Evolutionary conservation across 2,113 vertebrate genomes (phyloP).

Genomic region (Rissa tridactyla): DNA sequence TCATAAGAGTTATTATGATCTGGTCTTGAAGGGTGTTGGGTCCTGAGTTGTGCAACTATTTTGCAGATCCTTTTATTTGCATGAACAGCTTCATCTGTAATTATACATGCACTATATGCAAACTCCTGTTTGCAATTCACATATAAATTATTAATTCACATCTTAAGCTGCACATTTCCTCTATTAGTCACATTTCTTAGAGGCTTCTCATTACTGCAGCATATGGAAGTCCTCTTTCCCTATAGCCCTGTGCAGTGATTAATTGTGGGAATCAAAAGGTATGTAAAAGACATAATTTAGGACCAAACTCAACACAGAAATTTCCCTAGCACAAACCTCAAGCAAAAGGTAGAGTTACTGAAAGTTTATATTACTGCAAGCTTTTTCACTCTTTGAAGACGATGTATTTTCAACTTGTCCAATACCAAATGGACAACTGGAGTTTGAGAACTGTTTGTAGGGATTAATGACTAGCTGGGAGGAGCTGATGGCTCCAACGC

Average conservation of each 20-base stretch:
- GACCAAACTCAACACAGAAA: not conserved
- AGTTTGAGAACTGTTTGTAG: not conserved
- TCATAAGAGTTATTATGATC: not conserved
- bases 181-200: conserved; percentile 61
- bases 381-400: not conserved
- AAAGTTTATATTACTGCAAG: not conserved
- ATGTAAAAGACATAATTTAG: conserved; percentile 3
- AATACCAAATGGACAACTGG: not conserved
- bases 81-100: conserved; percentile 31
- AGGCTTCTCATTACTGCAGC: conserved; percentile 61
- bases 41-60: not conserved
- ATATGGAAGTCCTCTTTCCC: conserved; percentile 65
- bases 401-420: not conserved
- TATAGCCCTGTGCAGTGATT: not conserved
- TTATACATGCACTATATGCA: conserved; percentile 32
- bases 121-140: conserved; percentile 27
- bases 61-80: conserved; percentile 50
- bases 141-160: conserved; percentile 54
- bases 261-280: conserved; percentile 43
- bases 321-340: not conserved
- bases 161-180: conserved; percentile 16
- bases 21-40: not conserved
- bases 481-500: not conserved
- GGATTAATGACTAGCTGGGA: conserved; percentile 41
- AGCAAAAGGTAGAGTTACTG: not conserved